Base-by-base conservation (phyloP, 2,888 invertebrate species). In the Microctonus hyperodae region DNA sequence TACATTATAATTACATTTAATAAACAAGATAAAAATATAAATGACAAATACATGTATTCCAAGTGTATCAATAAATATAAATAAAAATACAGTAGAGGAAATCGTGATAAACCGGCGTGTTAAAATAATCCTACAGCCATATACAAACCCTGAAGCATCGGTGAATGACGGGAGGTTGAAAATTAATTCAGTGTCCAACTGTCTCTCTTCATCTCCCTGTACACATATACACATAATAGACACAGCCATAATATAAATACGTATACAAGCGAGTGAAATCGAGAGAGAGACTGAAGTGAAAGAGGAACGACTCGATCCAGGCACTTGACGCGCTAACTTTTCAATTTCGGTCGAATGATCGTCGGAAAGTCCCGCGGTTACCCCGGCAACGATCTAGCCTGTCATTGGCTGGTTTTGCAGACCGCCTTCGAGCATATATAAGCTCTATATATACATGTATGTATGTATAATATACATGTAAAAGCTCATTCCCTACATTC, bases 341-440 rank as follows among this genome's bases (percentile, higher is more conserved):
- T 83, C 83, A 81, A 83, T 83, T 77, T 83, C 83, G 81, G 79
- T 79, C 81, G 83, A 81, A 82, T 83, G 79, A 83, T 83, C 78
- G 76, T 75, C 74, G 73, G 72, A 65, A 67, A 64, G 74, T 77
- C 76, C 76, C 73, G 73, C 76, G 78, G 83, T 83, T 83, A 80
- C 83, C 83, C 79, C 79, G 81, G 81, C 81, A 83, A 83, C 83
- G 80, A 82, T 83, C 81, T 74, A 73, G 73, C 75, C 76, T 73
- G 74, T 80, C 80, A 83, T 83, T 83, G 83, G 83, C 79, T 76
- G 79, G 71, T 57, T 66, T 60, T n/a, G 44, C 44, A 58, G 66
- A 66, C 64, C 61, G 66, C 51, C 68, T 61, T 67, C 67, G 37
- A 59, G 37, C 63, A 56, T 40, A 66, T 44, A 13, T 16, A 31